Base-by-base conservation (phyloP, 1,140 invertebrate genomes). In the Drepana arcuata region DNA sequence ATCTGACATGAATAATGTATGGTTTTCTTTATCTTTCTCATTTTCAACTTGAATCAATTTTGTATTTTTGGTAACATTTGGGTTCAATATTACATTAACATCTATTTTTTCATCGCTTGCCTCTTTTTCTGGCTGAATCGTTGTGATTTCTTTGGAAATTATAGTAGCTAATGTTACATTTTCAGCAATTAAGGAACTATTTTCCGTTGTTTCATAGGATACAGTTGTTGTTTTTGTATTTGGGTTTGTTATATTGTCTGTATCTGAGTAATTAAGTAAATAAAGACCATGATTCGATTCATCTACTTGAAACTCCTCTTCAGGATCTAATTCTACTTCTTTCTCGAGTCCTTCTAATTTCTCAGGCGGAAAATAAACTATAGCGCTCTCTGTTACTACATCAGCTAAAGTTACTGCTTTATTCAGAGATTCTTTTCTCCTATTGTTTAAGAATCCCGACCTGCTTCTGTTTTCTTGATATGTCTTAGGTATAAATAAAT, bases 1-100 rank as follows among this genome's bases (percentile, higher is more conserved):
- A 36, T 86, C 85, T 1, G 87, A 84, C 83, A 89, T 86, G 42
- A 82, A 84, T 11, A 79, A 41, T 9, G 83, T 85, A 45, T 73
- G 68, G 43, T 83, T 84, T 34, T 46, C 45, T 59, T 61, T 77
- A 29, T 75, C 68, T 54, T 75, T 84, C 24, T 72, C 69, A 45
- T 41, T 59, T 14, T 79, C 72, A 18, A 66, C 37, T 59, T 74
- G 77, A 15, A 50, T 21, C 27, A 58, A 36, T 41, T 71, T 78
- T 10, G 55, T 67, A 33, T 43, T 75, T 37, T 75, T 64, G 37
- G 42, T 54, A 15, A 64, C 63, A 14, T 72, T 73, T 39, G 62
- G 73, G 38, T 75, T 74, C 24, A 48, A 63, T 34, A 68, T 78
- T 10, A 36, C 43, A 46, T 80, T 75, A 14, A 37, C 43, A 63